These are phyloP conservation scores for Schizaphis graminum DNA, from an alignment of 2,888 invertebrate species.

Conservation along the genomic window DNA sequence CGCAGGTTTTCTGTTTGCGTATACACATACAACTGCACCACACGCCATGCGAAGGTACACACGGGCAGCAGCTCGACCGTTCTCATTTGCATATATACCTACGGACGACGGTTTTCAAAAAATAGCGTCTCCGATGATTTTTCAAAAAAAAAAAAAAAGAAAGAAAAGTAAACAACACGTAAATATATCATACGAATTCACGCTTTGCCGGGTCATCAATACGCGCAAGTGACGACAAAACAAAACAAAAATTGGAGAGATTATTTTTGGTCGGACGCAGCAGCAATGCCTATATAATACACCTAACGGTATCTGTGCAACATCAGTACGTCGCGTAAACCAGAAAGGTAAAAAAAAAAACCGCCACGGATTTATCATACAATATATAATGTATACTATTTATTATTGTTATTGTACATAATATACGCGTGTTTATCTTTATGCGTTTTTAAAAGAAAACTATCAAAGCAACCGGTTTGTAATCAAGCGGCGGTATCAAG, in stretches of 20 bases:
- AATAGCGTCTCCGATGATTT: background rate
- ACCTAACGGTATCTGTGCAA: background rate
- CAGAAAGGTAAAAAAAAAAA: background rate
- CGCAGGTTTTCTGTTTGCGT: conserved; percentile 51
- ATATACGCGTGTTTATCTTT: background rate
- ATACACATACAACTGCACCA: background rate
- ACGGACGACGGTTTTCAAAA: background rate
- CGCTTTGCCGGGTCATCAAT: background rate
- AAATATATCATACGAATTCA: background rate
- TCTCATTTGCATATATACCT: conserved; percentile 9
- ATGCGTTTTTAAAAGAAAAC: background rate
- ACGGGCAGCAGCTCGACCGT: background rate
- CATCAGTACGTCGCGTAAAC: background rate
- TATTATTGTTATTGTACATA: background rate
- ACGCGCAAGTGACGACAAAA: background rate
- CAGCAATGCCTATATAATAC: too few species aligned
- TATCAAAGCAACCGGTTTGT: conserved; percentile 51
- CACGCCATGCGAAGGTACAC: background rate
- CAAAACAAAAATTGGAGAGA: background rate
- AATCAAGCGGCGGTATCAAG: conserved; percentile 47
- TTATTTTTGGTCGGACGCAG: background rate
- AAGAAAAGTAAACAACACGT: background rate
- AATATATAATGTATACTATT: background rate
- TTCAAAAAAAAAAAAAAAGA: too few species aligned
- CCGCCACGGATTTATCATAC: background rate